Base-by-base conservation (phyloP, 2,113 vertebrate genomes). In the Noturus placidus region DNA sequence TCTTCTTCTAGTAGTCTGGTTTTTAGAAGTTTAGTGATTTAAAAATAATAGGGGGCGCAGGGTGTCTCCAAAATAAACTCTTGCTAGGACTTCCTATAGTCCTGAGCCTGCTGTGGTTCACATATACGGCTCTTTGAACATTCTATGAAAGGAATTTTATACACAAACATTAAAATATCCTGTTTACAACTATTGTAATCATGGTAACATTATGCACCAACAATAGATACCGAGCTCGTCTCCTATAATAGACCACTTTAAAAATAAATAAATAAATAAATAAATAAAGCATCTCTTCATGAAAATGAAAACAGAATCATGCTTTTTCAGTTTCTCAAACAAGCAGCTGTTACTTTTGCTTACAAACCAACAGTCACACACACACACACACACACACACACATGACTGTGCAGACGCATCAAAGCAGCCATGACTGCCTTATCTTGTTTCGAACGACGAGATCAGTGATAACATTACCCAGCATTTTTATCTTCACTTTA, bases 131-230 rank as follows among this genome's bases (percentile, higher is more conserved):
- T 46, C 86, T 87, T 82, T 82, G 86, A 76, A 82, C n/a, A 52
- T 87, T 87, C 87, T 87, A 57, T 84, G 10, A 22, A 77, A 78
- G 59, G 57, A 61, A 84, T 52, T 87, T 87, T 38, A 78, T 63
- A 88, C 61, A 88, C 82, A 88, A 87, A 88, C 87, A 88, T 65
- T 79, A 79, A 65, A 46, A 78, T 84, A 84, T 88, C 87, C 87
- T 88, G 87, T 84, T 74, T 77, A 20, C 13, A 69, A 8, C 67
- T 82, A 70, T 25, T 56, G n/a, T 83, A n/a, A 87, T 57, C 85
- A 20, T 79, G 63, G 80, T 78, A 84, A 63, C 46, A 69, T 87
- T 83, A 54, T 42, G 50, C 42, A 76, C 70, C 42, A 83, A 87
- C 72, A 88, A 82, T 79, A 30, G 50, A 78, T 65, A n/a, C 22